Conservation (phyloP, 2,113 vertebrate species). For the Sardina pilchardus region DNA sequence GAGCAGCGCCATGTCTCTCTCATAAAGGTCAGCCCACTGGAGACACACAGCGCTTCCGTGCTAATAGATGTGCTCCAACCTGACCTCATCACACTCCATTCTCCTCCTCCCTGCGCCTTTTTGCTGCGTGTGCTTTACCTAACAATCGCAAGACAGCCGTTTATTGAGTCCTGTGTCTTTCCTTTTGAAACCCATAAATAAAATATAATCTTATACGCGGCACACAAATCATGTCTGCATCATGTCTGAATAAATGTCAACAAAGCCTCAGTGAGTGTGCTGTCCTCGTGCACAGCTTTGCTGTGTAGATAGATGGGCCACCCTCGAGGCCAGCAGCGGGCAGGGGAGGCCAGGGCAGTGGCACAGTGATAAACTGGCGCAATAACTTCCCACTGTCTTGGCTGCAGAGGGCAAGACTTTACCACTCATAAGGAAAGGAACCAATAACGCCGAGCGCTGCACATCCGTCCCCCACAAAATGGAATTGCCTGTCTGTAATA, state of each 20-base stretch:
- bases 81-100: neutral
- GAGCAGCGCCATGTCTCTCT: conserved; percentile 16
- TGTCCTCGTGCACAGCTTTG: neutral
- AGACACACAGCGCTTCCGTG: neutral
- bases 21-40: conserved; percentile 32
- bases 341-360: conserved; percentile 37
- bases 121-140: neutral
- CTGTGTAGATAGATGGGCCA: neutral
- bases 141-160: neutral
- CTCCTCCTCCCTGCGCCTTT: neutral
- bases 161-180: neutral
- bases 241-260: neutral
- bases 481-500: conserved; percentile 75
- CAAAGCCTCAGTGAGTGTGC: neutral
- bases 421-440: conserved; percentile 58
- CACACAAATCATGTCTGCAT: neutral
- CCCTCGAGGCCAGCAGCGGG: neutral
- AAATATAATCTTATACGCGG: neutral
- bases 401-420: conserved; percentile 56
- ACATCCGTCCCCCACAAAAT: conserved; percentile 68
- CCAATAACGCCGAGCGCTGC: conserved; percentile 65
- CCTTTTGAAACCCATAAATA: neutral
- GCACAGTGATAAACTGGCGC: conserved; percentile 57
- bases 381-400: conserved; percentile 53
- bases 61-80: conserved; percentile 1